Conservation (phyloP, 2,888 invertebrate genomes). For the Caenorhabditis imperialis region DNA sequence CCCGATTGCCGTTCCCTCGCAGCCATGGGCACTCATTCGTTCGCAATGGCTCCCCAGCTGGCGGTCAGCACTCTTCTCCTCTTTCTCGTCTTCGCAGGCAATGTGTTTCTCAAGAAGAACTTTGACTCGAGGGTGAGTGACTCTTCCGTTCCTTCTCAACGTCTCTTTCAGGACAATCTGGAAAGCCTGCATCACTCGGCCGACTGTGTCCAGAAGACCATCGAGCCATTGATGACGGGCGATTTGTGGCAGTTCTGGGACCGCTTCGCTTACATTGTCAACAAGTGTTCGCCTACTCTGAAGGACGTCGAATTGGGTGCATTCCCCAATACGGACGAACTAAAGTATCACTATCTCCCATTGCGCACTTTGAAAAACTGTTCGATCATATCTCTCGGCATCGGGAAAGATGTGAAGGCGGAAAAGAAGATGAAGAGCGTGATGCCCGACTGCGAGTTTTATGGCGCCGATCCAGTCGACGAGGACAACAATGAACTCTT, state of each 20-base stretch:
- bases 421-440: conserved; percentile 56
- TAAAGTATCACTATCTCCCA: conserved; percentile 61
- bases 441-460: conserved; percentile 56
- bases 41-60: conserved; percentile 17
- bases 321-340: conserved; percentile 60
- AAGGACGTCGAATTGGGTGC: conserved; percentile 31
- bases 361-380: conserved; percentile 31
- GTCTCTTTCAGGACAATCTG: conserved; percentile 35
- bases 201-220: conserved; percentile 37
- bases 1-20: conserved; percentile 15
- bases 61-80: conserved; percentile 21
- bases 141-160: no score
- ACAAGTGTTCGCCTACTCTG: conserved; percentile 48
- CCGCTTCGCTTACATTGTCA: conserved; percentile 56
- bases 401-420: conserved; percentile 64
- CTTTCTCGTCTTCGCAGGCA: conserved; percentile 29
- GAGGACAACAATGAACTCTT: conserved; percentile 61
- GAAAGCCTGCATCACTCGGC: conserved; percentile 37
- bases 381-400: conserved; percentile 59
- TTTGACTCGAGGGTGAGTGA: conserved; percentile 31
- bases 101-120: conserved; percentile 26
- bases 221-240: conserved; percentile 26
- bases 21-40: not conserved
- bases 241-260: conserved; percentile 49
- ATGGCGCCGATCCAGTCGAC: conserved; percentile 62